Conservation (phyloP, 1,140 invertebrate genomes). For the Zaprionus davidi region DNA sequence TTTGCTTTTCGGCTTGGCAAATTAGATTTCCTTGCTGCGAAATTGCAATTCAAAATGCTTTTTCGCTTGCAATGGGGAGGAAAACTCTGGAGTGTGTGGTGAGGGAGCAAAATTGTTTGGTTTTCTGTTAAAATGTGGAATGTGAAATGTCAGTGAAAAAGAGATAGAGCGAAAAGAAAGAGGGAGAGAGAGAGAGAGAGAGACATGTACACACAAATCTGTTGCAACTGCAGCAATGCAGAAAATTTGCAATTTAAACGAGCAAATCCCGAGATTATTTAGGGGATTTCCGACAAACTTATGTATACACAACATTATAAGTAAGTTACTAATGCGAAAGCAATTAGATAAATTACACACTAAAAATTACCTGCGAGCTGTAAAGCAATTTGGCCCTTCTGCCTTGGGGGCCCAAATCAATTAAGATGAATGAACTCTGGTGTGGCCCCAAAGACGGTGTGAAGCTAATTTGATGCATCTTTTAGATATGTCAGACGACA, state of each 20-base stretch:
- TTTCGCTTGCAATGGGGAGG: constrained; percentile 7
- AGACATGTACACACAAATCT: neutral
- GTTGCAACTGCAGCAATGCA: constrained; percentile 13
- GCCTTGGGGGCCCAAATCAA: constrained; percentile 46
- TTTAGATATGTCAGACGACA: constrained; percentile 33
- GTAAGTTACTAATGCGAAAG: constrained; percentile 4
- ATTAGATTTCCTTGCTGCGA: constrained; percentile 61
- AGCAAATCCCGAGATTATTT: neutral
- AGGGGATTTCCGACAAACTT: neutral
- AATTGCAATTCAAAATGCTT: constrained; percentile 62
- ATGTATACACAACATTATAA: neutral
- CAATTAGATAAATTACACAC: constrained; percentile 33
- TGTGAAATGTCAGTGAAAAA: constrained; percentile 1
- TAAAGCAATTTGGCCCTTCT: neutral
- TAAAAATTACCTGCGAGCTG: constrained; percentile 8
- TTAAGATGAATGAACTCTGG: constrained; percentile 46
- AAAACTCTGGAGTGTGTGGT: neutral
- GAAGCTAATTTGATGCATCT: constrained; percentile 53
- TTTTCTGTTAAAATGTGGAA: constrained; percentile 24
- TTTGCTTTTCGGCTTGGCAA: constrained; percentile 51
- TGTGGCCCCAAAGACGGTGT: constrained; percentile 22
- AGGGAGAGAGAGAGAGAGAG: neutral
- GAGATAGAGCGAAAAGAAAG: neutral
- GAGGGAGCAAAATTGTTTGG: constrained; percentile 10
- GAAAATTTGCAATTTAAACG: constrained; percentile 11